Conservation (phyloP, 2,888 invertebrate genomes). For the Bruchidius siliquastri region DNA sequence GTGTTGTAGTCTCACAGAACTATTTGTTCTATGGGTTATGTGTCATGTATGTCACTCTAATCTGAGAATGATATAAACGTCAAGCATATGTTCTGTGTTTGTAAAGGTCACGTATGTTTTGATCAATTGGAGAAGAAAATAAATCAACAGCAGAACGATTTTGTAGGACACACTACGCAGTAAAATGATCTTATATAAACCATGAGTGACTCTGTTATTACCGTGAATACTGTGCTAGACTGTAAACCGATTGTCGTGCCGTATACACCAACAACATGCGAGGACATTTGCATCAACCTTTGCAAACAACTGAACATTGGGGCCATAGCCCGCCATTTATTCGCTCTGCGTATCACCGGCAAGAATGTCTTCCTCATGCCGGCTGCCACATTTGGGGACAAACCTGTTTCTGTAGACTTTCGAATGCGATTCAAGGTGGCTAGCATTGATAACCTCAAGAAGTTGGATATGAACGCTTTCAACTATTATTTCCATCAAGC, state of each 20-base stretch:
- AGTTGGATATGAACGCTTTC: constrained; percentile 70
- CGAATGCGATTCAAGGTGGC: constrained; percentile 76
- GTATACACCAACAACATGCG: constrained; percentile 49
- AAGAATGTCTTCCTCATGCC: constrained; percentile 67
- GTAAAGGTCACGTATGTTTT: background rate
- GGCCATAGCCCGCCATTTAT: constrained; percentile 72
- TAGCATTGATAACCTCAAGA: constrained; percentile 57
- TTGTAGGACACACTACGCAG: background rate
- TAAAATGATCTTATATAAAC: background rate
- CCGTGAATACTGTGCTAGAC: constrained; percentile 22
- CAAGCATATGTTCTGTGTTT: no score
- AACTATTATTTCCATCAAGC: constrained; percentile 85
- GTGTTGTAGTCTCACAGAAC: no score
- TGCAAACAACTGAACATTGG: constrained; percentile 70
- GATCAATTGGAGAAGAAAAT: background rate
- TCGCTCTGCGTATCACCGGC: constrained; percentile 65
- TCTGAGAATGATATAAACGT: no score
- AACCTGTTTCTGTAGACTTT: constrained; percentile 58
- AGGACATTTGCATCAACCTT: constrained; percentile 66
- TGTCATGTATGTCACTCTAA: no score
- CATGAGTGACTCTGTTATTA: constrained; percentile 17
- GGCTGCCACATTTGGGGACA: constrained; percentile 52
- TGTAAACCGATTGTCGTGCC: constrained; percentile 25
- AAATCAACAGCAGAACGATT: background rate
- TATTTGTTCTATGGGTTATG: no score